A percentile compares a stretch with the other conserved stretches of the same genome.
These are phyloP conservation scores for Enteromius unitaeniatus DNA, from an alignment of 2,797 vertebrate species.

Conservation along the genomic window DNA sequence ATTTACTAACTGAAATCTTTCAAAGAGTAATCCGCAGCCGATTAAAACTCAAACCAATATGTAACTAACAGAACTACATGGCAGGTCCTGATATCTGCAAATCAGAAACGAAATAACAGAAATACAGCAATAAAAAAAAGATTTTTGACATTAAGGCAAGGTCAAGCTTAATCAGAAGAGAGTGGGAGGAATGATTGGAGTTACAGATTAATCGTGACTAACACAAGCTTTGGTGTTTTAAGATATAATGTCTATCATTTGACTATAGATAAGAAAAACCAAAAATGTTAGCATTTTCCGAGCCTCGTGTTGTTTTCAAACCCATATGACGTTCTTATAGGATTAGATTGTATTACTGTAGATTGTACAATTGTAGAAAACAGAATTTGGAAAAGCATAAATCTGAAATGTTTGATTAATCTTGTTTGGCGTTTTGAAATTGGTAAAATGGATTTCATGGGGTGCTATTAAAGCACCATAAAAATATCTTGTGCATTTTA, in stretches of 20 bases:
- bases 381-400: neutral
- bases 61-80: constrained; percentile 18
- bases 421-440: neutral
- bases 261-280: neutral
- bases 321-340: neutral
- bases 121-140: neutral
- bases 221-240: neutral
- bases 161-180: neutral
- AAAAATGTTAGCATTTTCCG: neutral
- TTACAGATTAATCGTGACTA: constrained; percentile 10
- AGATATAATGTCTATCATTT: neutral
- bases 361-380: no score
- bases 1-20: neutral
- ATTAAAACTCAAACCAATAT: constrained; percentile 2
- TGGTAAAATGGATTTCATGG: neutral
- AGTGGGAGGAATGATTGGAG: constrained; percentile 18
- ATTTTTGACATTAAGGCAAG: constrained; percentile 19
- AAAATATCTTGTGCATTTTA: neutral
- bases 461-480: neutral
- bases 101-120: neutral
- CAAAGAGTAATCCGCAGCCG: neutral
- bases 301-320: neutral
- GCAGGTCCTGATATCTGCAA: neutral
- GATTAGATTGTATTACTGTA: neutral
- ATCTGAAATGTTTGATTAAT: neutral